A percentile compares a stretch with the other conserved stretches of the same genome.
Conservation (phyloP, 2,888 invertebrate genomes). For the Cryptocephalus primarius region DNA sequence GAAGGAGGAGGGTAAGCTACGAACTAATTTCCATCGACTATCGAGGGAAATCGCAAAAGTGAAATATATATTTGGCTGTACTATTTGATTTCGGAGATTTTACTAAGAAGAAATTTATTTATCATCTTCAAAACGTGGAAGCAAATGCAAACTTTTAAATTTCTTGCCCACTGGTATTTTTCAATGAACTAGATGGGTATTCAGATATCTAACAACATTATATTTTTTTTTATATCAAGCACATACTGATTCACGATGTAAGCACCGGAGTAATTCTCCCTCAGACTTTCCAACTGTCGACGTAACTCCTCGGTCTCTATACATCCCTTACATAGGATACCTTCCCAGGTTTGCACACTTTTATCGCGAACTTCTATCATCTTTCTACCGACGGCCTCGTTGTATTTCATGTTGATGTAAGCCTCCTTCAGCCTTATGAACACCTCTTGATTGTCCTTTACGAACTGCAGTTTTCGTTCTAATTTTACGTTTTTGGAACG, state of each 20-base stretch:
- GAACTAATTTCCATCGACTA: too few species aligned
- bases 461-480: slow-evolving; percentile 27
- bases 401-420: slow-evolving; percentile 28
- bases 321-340: slow-evolving; percentile 22
- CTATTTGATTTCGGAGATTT: too few species aligned
- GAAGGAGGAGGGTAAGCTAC: too few species aligned
- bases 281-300: slow-evolving; percentile 16
- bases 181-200: too few species aligned
- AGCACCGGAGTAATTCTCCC: slow-evolving; percentile 16
- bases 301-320: slow-evolving; percentile 21
- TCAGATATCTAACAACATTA: too few species aligned
- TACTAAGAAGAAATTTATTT: too few species aligned
- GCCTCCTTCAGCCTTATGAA: slow-evolving; percentile 28
- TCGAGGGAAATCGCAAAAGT: too few species aligned
- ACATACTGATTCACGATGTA: slow-evolving; percentile 14
- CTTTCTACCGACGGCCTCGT: slow-evolving; percentile 23
- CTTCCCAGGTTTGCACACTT: slow-evolving; percentile 27
- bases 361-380: slow-evolving; percentile 27
- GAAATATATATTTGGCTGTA: too few species aligned
- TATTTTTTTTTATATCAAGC: background rate
- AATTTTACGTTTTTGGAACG: slow-evolving; percentile 19
- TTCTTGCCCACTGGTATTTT: too few species aligned
- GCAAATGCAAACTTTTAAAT: too few species aligned
- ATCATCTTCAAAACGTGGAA: too few species aligned
- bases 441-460: slow-evolving; percentile 28